Evolutionary conservation across 2,797 vertebrate genomes (phyloP), one percentile per base, ranked within the genome.

Genomic region (Pseudochaenichthys georgianus): DNA sequence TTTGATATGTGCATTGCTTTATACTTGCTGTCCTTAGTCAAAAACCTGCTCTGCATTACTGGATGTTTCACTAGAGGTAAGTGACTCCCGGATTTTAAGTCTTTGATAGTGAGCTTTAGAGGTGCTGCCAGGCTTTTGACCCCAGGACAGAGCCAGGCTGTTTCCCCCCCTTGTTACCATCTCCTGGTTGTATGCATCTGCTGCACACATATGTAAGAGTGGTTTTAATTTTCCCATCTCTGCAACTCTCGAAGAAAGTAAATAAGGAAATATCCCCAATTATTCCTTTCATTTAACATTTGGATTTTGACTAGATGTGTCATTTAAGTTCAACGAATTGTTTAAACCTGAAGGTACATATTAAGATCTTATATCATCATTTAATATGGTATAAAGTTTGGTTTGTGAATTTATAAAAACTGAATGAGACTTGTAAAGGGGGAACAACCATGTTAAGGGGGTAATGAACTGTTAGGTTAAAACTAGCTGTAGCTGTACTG

Each of bases 331-430:
- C n/a, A 13, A 38, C 3, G 21, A 52, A 16, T 31, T 21, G 11
- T 64, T 52, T 5, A 34, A 63, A 66, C 9, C 23, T 10, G 11
- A 31, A 62, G 13, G 53, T 67, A 73, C 9, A 70, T 21, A 28
- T 28, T 28, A 59, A 54, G 16, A 50, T 43, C 6, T 55, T 16
- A 50, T 57, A 13, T 69, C 28, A 58, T 23, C 10, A 57, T 51
- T 34, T 2, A 17, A 17, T 10, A 12, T 55, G 15, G 7, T 7
- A 28, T 10, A 16, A 47, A 48, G 8, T 10, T 9, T 48, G n/a
- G 42, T 68, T 43, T 55, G 9, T 53, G 7, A 58, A 55, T 50
- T 31, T 28, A 6, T 42, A 11, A 31, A 45, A 50, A 12, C 1
- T 1, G 9, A 43, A 47, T 34, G 1, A 48, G 13, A 62, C 21